Percentiles rank a stretch among this genome's conserved stretches.
phyloP scores from a whole-genome alignment of 2,888 invertebrate species.

The Cantharis rustica region DNA sequence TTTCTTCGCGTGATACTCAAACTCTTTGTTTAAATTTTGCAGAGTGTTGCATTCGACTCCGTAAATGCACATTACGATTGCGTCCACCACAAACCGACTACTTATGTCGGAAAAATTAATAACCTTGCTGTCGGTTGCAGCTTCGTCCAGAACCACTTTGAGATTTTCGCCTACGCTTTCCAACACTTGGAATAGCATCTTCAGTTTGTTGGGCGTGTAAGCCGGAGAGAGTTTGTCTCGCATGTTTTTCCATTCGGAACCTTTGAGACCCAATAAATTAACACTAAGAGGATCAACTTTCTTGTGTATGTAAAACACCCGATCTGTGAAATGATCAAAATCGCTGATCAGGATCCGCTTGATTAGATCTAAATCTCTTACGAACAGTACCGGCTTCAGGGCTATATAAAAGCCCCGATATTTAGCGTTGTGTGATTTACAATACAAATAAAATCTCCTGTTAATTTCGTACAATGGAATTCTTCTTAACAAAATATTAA shows the following conservation, averaged over 20 bases:
- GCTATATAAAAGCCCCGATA: slow-evolving; percentile 29
- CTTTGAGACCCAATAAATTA: slow-evolving; percentile 60
- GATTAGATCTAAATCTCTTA: slow-evolving; percentile 29
- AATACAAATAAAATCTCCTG: not conserved
- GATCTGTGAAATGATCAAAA: slow-evolving; percentile 64
- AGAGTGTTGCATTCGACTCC: slow-evolving; percentile 46
- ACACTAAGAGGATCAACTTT: slow-evolving; percentile 61
- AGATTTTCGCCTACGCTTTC: slow-evolving; percentile 33
- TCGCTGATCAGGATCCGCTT: slow-evolving; percentile 60
- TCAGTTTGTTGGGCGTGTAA: slow-evolving; percentile 47
- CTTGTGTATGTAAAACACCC: slow-evolving; percentile 62
- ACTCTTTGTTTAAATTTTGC: slow-evolving; percentile 38
- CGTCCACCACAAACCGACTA: slow-evolving; percentile 50
- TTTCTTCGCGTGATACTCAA: slow-evolving; percentile 43
- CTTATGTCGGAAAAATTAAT: slow-evolving; percentile 37
- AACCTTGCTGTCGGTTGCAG: not conserved
- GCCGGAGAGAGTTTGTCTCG: slow-evolving; percentile 64
- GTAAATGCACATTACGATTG: slow-evolving; percentile 51
- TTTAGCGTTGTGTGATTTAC: not conserved
- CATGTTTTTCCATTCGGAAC: slow-evolving; percentile 63
- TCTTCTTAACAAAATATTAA: not conserved
- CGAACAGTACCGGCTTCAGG: slow-evolving; percentile 20
- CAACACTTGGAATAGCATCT: slow-evolving; percentile 62
- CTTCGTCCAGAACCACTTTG: slow-evolving; percentile 32
- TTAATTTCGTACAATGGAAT: not conserved